phyloP scores from a whole-genome alignment of 2,113 vertebrate genomes.

The Octodon degus region DNA sequence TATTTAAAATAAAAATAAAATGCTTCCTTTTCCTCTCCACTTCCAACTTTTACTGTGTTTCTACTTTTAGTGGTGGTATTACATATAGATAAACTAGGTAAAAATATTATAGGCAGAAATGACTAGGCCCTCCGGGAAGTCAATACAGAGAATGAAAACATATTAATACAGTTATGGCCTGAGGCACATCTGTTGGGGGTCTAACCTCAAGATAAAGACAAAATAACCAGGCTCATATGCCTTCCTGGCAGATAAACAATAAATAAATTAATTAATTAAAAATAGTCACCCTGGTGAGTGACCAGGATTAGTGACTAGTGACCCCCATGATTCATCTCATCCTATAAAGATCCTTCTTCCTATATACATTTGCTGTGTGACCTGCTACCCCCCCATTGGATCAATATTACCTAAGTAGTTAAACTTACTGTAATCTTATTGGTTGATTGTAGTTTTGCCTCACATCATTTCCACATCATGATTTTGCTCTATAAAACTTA shows the following conservation, averaged over 20 bases:
- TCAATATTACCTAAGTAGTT: background rate
- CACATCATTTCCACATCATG: background rate
- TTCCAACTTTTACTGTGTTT: slow-evolving; percentile 10
- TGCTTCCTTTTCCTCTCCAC: background rate
- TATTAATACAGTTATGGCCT: background rate
- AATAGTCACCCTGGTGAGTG: background rate
- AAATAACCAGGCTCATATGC: background rate
- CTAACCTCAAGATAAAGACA: background rate
- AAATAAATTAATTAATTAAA: background rate
- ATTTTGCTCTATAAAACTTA: background rate
- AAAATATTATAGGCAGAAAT: background rate
- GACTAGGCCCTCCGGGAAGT: background rate
- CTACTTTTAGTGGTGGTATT: background rate
- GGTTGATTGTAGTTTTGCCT: background rate
- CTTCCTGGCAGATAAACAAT: background rate
- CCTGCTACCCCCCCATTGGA: background rate
- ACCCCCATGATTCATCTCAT: background rate
- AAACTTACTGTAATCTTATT: background rate
- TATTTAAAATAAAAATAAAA: slow-evolving; percentile 29
- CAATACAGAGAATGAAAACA: background rate
- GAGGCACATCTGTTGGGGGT: background rate
- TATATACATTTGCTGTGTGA: background rate
- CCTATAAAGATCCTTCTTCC: background rate
- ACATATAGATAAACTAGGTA: background rate
- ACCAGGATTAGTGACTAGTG: background rate